These are phyloP conservation scores for Sarotherodon lohbergeri DNA, from an alignment of 2,113 vertebrate genomes.

Conservation along the genomic window DNA sequence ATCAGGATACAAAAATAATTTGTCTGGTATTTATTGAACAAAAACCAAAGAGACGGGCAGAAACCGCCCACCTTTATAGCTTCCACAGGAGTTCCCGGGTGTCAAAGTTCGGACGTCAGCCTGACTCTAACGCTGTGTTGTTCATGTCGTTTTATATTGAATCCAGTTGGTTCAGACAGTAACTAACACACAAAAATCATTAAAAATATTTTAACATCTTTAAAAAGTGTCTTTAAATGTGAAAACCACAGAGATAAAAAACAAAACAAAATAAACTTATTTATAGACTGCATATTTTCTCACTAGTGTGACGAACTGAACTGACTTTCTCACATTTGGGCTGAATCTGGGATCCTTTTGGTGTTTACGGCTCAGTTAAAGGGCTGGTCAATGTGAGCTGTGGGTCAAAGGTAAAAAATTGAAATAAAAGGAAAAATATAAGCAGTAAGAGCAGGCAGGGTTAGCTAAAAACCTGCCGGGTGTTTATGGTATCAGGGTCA, in stretches of 20 bases:
- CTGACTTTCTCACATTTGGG: neutral
- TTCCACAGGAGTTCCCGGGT: neutral
- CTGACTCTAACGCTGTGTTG: neutral
- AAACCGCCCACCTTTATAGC: neutral
- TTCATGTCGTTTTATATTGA: neutral
- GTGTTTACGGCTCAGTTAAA: neutral
- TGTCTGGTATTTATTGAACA: neutral
- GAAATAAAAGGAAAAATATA: neutral
- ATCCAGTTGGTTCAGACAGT: neutral
- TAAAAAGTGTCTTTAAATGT: neutral
- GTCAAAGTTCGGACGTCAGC: fast-evolving
- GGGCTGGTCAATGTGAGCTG: neutral
- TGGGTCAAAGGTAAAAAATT: neutral
- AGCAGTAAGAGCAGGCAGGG: neutral
- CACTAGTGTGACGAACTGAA: neutral
- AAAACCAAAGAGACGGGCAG: neutral
- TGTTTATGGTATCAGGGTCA: neutral
- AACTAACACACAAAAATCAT: neutral
- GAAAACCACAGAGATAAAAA: neutral
- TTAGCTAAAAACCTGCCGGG: neutral
- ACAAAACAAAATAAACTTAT: neutral
- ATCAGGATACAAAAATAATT: neutral
- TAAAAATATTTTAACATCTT: neutral
- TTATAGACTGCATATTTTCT: neutral
- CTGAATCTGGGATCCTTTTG: neutral